Percentiles rank a stretch among this genome's conserved stretches.
Conservation (phyloP, 2,113 vertebrate genomes). For the Prunella himalayana region DNA sequence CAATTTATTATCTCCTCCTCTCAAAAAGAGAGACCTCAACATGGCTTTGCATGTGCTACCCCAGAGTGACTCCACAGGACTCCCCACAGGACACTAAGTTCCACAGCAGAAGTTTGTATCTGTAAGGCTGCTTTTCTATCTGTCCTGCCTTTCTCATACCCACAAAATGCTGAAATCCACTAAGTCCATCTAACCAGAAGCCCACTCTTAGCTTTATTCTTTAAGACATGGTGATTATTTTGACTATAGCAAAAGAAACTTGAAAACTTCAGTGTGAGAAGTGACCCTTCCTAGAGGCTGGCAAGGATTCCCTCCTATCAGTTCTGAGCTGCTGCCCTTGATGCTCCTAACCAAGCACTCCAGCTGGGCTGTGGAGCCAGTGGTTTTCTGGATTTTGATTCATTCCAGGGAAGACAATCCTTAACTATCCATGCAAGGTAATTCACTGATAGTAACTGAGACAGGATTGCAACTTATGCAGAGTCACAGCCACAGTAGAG, state of each 20-base stretch:
- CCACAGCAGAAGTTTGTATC: neutral
- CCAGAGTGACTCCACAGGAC: neutral
- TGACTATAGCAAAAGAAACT: neutral
- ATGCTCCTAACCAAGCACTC: neutral
- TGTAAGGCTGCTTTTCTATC: neutral
- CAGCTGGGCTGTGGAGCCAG: neutral
- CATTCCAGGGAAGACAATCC: neutral
- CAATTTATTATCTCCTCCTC: neutral
- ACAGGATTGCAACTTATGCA: neutral
- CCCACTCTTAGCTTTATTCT: neutral
- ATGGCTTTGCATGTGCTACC: neutral
- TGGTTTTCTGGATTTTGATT: neutral
- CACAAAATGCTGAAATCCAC: neutral
- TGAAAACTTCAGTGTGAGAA: neutral
- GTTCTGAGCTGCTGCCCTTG: neutral
- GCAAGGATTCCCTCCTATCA: neutral
- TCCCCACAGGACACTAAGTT: neutral
- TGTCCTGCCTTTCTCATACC: neutral
- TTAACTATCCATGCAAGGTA: neutral
- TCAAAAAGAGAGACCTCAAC: neutral
- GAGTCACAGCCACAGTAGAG: neutral
- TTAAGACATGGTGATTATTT: neutral
- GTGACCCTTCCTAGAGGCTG: neutral
- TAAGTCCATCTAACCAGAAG: neutral
- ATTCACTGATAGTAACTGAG: neutral